These are phyloP conservation scores for Gastracanthus pulcherrimus DNA, from an alignment of 2,888 invertebrate species.

Conservation along the genomic window DNA sequence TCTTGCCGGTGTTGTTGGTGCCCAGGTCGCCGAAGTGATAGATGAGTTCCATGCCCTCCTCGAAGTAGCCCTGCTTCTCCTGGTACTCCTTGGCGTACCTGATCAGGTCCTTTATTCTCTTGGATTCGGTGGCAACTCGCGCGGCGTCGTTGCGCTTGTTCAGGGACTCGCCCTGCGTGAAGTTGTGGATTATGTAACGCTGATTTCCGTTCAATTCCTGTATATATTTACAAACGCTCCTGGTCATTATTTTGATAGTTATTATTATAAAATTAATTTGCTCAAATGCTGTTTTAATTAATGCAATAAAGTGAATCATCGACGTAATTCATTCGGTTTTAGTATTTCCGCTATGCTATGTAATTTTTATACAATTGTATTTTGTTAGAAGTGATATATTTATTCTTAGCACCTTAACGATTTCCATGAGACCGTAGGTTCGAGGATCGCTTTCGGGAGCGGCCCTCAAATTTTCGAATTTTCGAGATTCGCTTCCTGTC, in stretches of 20 bases:
- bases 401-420: constrained; percentile 32
- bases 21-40: constrained; percentile 72
- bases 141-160: constrained; percentile 69
- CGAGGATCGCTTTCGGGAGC: constrained; percentile 61
- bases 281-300: neutral
- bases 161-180: constrained; percentile 72
- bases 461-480: constrained; percentile 68
- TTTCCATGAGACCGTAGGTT: constrained; percentile 64
- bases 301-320: neutral
- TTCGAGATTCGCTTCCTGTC: constrained; percentile 48
- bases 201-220: constrained; percentile 69
- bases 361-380: neutral
- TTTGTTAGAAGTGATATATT: neutral
- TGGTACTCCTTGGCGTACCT: constrained; percentile 73
- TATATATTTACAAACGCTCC: neutral
- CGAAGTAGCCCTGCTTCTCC: constrained; percentile 73
- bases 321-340: no score
- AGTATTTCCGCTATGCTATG: neutral
- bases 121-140: constrained; percentile 65
- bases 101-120: constrained; percentile 67
- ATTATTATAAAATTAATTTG: neutral
- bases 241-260: neutral
- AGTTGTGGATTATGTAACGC: constrained; percentile 70
- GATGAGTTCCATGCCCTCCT: constrained; percentile 73
- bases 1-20: constrained; percentile 10